Conservation (phyloP, 1,140 invertebrate species). For the Dendroctonus ponderosae region DNA sequence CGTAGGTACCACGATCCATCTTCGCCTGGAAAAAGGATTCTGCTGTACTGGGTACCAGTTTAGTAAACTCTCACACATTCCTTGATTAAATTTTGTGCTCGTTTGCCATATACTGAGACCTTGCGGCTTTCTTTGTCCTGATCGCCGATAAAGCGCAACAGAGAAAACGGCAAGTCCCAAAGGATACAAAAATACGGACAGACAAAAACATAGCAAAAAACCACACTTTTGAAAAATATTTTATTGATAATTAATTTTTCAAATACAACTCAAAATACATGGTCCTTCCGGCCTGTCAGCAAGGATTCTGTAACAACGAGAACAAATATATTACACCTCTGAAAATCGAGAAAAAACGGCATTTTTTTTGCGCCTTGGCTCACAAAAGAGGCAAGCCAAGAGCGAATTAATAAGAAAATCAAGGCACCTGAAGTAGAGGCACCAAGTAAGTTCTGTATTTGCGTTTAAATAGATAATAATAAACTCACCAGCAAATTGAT, state of each 20-base stretch:
- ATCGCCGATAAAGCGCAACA: not conserved
- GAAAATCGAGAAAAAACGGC: not conserved
- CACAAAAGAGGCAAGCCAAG: conserved; percentile 20
- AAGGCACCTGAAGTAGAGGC: not conserved
- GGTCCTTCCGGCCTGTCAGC: not conserved
- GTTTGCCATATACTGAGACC: not conserved
- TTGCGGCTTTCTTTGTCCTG: conserved; percentile 7
- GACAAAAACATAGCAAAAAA: conserved; percentile 6
- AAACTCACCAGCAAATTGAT: not conserved
- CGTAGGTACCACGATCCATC: conserved; percentile 43
- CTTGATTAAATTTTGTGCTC: conserved; percentile 1
- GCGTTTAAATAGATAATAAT: not conserved
- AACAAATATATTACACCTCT: conserved; percentile 1
- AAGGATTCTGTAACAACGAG: conserved; percentile 28
- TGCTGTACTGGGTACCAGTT: conserved; percentile 46
- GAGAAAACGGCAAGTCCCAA: not conserved
- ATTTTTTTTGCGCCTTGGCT: not conserved
- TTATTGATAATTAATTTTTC: conserved; percentile 4
- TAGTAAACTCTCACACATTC: conserved; percentile 23
- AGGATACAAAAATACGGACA: not conserved
- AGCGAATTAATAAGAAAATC: not conserved
- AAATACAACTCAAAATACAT: not conserved
- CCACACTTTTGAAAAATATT: conserved; percentile 3
- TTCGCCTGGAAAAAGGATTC: conserved; percentile 47
- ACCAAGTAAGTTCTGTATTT: not conserved